Conservation (phyloP, 2,888 invertebrate genomes). For the Corbicula japonica region DNA sequence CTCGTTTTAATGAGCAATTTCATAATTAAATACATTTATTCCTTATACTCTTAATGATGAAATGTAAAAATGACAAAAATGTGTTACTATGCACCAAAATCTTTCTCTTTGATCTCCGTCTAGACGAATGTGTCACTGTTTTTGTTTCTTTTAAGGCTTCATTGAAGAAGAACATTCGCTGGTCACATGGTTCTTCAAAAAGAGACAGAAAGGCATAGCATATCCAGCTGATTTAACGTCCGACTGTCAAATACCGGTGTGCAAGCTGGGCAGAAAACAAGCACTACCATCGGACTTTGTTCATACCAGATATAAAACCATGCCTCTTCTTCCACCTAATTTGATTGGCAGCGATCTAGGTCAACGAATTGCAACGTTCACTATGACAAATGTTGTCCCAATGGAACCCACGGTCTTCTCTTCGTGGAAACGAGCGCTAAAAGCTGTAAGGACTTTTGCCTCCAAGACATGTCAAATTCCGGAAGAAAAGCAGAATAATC, state of each 20-base stretch:
- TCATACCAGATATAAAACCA: conserved; percentile 70
- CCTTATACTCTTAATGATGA: no score
- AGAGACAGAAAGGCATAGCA: conserved; percentile 69
- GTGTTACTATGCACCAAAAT: no score
- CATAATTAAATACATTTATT: conserved; percentile 5
- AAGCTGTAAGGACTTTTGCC: conserved; percentile 73
- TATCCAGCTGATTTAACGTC: conserved; percentile 58
- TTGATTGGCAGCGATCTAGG: conserved; percentile 72
- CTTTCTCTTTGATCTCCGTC: no score
- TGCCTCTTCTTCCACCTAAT: conserved; percentile 75
- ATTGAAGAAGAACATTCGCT: conserved; percentile 67
- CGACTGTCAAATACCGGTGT: conserved; percentile 55
- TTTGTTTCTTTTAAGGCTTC: conserved; percentile 68
- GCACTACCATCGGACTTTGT: conserved; percentile 71
- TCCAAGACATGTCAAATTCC: conserved; percentile 75
- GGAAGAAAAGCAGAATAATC: conserved; percentile 30
- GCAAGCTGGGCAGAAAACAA: conserved; percentile 75
- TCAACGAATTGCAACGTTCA: conserved; percentile 72
- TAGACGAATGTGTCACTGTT: no score
- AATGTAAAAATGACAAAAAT: no score
- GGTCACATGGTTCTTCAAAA: conserved; percentile 73
- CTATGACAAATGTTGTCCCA: conserved; percentile 79
- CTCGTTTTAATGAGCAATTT: neutral
- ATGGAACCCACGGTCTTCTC: conserved; percentile 75
- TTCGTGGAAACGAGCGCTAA: conserved; percentile 72